Evolutionary conservation across 2,113 vertebrate species (phyloP).

Genomic region (Hirundichthys speculiger): DNA sequence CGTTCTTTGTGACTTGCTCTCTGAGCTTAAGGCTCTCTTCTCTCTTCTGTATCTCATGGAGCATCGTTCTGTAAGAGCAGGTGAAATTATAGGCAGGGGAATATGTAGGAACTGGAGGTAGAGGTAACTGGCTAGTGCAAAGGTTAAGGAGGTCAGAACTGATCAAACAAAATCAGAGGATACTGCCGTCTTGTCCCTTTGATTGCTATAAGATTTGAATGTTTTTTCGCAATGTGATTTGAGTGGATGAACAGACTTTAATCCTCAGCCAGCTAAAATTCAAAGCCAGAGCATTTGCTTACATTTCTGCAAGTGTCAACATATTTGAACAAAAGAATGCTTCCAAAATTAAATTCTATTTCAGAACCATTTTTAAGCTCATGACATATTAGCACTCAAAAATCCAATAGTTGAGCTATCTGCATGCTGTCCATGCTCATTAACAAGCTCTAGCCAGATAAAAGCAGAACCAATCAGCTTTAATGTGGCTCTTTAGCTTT

Average conservation of each 20-base stretch:
- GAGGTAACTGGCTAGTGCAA: slow-evolving; percentile 33
- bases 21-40: slow-evolving; percentile 43
- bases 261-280: slow-evolving; percentile 63
- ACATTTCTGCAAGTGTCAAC: slow-evolving; percentile 68
- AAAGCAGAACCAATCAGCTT: slow-evolving; percentile 63
- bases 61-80: slow-evolving; percentile 25
- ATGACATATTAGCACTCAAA: slow-evolving; percentile 53
- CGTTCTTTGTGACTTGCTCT: slow-evolving; percentile 68
- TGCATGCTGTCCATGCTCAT: slow-evolving; percentile 56
- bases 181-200: slow-evolving; percentile 32
- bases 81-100: slow-evolving; percentile 19
- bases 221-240: slow-evolving; percentile 50
- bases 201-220: slow-evolving; percentile 36
- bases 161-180: slow-evolving; percentile 20
- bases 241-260: slow-evolving; percentile 68
- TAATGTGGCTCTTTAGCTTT: slow-evolving; percentile 49
- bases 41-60: slow-evolving; percentile 25
- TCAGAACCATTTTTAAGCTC: slow-evolving; percentile 46
- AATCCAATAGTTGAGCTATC: slow-evolving; percentile 39
- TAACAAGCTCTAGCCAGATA: slow-evolving; percentile 51
- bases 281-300: slow-evolving; percentile 63
- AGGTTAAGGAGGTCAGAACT: slow-evolving; percentile 55
- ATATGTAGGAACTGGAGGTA: slow-evolving; percentile 17
- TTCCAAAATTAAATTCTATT: slow-evolving; percentile 68
- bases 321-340: slow-evolving; percentile 66